Evolutionary conservation across 23 tunicate genomes (phyloP).

Genomic region (Ciona savignyi): DNA sequence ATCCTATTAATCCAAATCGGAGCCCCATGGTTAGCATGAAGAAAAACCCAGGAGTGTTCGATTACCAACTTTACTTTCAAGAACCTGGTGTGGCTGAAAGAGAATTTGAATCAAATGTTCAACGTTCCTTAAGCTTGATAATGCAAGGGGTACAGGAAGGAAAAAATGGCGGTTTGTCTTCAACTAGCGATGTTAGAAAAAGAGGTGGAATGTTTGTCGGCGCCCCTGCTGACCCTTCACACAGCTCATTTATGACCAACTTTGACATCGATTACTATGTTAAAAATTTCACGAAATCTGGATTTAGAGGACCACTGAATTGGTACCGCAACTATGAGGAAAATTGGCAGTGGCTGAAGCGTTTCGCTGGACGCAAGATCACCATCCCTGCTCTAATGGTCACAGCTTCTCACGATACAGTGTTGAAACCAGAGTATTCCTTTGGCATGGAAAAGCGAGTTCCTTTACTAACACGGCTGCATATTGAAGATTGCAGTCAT

Average conservation of each 20-base stretch:
- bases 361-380: conserved; percentile 52
- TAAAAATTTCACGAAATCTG: conserved; percentile 39
- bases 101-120: conserved; percentile 55
- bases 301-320: conserved; percentile 72
- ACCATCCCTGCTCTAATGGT: conserved; percentile 77
- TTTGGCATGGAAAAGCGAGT: conserved; percentile 74
- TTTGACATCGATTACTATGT: conserved; percentile 44
- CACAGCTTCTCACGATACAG: conserved; percentile 63
- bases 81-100: conserved; percentile 63
- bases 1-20: conserved; percentile 38
- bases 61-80: conserved; percentile 80
- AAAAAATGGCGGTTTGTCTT: background rate
- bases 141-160: conserved; percentile 22
- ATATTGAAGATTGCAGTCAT: conserved; percentile 65
- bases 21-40: conserved; percentile 37
- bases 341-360: conserved; percentile 42
- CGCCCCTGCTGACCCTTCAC: conserved; percentile 21
- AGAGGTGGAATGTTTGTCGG: conserved; percentile 69
- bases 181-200: conserved; percentile 35
- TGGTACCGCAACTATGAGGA: conserved; percentile 63
- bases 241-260: conserved; percentile 21
- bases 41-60: conserved; percentile 62
- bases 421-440: conserved; percentile 60
- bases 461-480: conserved; percentile 24
- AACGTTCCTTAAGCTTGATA: conserved; percentile 21